phyloP scores from a whole-genome alignment of 1,140 invertebrate genomes.

The Brachionus rubens region DNA sequence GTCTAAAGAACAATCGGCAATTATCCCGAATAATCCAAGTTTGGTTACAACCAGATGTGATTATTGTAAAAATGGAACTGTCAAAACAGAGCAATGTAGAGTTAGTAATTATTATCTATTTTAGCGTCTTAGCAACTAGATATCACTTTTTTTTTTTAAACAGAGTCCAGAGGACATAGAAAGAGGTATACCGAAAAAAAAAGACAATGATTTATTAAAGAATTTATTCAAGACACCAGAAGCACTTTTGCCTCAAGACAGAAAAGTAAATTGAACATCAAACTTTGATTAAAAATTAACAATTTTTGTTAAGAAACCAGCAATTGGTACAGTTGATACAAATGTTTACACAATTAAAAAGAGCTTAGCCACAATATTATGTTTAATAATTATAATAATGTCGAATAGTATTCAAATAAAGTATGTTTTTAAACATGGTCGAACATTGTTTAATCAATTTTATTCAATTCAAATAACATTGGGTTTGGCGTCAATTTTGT shows the following conservation, averaged over 20 bases:
- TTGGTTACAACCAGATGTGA: neutral
- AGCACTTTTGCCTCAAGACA: conserved; percentile 17
- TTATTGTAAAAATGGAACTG: conserved; percentile 8
- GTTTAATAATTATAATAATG: conserved; percentile 43
- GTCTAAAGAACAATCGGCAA: neutral
- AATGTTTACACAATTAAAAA: conserved; percentile 40
- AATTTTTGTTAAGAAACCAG: neutral
- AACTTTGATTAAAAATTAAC: neutral
- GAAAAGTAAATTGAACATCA: neutral
- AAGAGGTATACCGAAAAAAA: neutral
- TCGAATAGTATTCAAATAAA: conserved; percentile 43
- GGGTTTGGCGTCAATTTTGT: neutral
- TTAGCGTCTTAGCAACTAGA: too few species aligned
- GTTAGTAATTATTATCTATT: neutral
- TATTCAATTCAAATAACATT: conserved; percentile 23
- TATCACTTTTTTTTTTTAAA: neutral
- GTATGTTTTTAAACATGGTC: conserved; percentile 9
- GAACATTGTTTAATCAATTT: conserved; percentile 30
- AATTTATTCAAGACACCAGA: conserved; percentile 18
- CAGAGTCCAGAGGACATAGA: neutral
- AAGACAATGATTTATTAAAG: neutral
- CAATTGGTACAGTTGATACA: conserved; percentile 8
- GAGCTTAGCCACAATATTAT: neutral
- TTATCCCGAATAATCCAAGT: neutral
- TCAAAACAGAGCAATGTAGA: neutral